Base-by-base conservation (phyloP, 1,140 invertebrate species). In the Lutraria rhynchaena region DNA sequence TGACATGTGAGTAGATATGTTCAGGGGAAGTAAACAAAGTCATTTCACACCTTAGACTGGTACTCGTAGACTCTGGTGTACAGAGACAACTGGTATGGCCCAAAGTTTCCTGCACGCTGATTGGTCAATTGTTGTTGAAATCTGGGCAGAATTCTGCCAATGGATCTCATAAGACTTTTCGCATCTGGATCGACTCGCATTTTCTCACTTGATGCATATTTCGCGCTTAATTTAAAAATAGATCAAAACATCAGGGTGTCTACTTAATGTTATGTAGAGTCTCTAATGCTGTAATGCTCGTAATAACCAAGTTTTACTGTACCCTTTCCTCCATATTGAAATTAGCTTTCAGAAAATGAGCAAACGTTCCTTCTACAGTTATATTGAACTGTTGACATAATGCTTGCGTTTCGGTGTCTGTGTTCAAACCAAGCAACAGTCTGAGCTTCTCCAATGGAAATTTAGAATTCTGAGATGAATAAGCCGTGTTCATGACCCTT, bases 401-500 rank as follows among this genome's bases (percentile, higher is more conserved):
- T 1, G 0, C 27, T 44, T 58, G 55, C 33, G 61, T 49, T 53
- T 37, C 70, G 15, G 31, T 67, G 33, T 49, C 33, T 37, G 60
- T 77, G 37, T 51, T 69, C 37, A 82, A 73, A 73, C 44, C 53
- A 3, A 88, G 58, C 22, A 87, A 63, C 0, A 74, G 41, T 33
- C 67, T 55, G 27, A 90, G 81, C 31, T 83, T 84, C 2, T 67
- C 41, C 19, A 87, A 11, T 1, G 88, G 87, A 57, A 86, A 89
- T n/a, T 63, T 84, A 27, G 82, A 82, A 37, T 81, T 81, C 78
- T 89, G 89, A 41, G 87, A 89, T 51, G 74, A 85, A 51, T 76
- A 90, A 3, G 70, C 89, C 27, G 73, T 53, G 35, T 76, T 84
- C 84, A 89, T 86, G 3, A 78, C 75, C 27, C 76, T 35, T 9